Percentiles rank a stretch among this genome's conserved stretches.
Conservation (phyloP, 2,113 vertebrate genomes). For the Albula glossodonta region DNA sequence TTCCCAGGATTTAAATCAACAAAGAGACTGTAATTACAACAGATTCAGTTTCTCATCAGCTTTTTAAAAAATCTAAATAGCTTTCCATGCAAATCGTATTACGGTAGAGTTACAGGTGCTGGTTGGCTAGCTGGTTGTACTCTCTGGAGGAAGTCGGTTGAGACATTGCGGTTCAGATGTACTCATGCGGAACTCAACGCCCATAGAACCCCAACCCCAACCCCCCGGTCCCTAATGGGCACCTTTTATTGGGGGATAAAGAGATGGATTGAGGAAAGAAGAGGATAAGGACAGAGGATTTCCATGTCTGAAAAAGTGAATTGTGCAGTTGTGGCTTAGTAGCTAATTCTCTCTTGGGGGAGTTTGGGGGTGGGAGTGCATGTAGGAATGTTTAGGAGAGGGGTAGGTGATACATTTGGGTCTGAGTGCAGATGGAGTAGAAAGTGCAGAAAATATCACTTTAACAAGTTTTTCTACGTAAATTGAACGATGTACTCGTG, state of each 20-base stretch:
- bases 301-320: conserved; percentile 8
- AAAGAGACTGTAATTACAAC: not conserved
- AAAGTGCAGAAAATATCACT: too few species aligned
- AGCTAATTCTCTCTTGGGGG: not conserved
- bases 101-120: not conserved
- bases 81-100: not conserved
- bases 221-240: not conserved
- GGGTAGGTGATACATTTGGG: too few species aligned
- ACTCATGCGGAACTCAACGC: not conserved
- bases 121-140: not conserved
- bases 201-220: not conserved
- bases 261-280: too few species aligned
- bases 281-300: conserved; percentile 7
- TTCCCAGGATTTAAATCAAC: not conserved
- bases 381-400: too few species aligned
- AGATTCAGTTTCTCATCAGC: not conserved
- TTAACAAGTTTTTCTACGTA: too few species aligned
- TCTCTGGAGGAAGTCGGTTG: too few species aligned
- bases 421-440: too few species aligned
- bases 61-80: not conserved
- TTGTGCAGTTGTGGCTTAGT: not conserved
- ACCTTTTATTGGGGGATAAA: not conserved
- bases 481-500: too few species aligned
- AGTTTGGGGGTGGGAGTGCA: not conserved
- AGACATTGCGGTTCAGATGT: too few species aligned